Base-by-base conservation (phyloP, 2,888 invertebrate genomes). In the Antheraea assamensis region DNA sequence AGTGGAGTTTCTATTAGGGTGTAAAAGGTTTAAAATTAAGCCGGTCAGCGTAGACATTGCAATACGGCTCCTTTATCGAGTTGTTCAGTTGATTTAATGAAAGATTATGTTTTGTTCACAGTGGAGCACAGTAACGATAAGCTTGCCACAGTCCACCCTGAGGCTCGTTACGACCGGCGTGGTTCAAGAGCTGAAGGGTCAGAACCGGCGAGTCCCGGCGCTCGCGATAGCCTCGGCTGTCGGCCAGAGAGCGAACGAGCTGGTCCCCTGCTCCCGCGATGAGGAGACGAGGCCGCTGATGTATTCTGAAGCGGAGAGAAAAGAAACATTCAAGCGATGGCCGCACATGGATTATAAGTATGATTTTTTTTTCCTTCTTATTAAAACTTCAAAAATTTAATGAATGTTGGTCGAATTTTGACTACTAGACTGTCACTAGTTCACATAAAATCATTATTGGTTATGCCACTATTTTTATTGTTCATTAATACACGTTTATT, bases 261-360 rank as follows among this genome's bases (percentile, higher is more conserved):
- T 98, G 84, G 93, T 97, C 84, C 96, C 96, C 71, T 92, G 92
- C 85, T 93, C 94, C 52, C 90, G 95, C 13, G 94, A 94, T 75
- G 92, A 93, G 78, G 94, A 94, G 79, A 87, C 90, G 17, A 83
- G 94, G 79, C 92, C 93, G 2, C 92, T 96, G 75, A 99, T 99
- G 99, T 98, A 98, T 88, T 98, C 98, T 78, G 99, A 99, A 92
- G 97, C 98, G 0, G 97, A 98, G 76, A 95, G 99, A 70, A 96
- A 98, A 81, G 97, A 98, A 87, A 98, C 99, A 0, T 99, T 99
- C 91, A 97, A 97, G 79, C 96, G 97, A 85, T 99, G 99, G 99
- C 99, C 99, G 3, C 99, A 99, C 87, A 98, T 98, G 98, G 98
- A 98, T 90, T 99, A 98, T 93, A 98, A 98, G 98, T 98, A 64